Base-by-base conservation (phyloP, 2,888 invertebrate genomes). In the Aproaerema taeniolella region DNA sequence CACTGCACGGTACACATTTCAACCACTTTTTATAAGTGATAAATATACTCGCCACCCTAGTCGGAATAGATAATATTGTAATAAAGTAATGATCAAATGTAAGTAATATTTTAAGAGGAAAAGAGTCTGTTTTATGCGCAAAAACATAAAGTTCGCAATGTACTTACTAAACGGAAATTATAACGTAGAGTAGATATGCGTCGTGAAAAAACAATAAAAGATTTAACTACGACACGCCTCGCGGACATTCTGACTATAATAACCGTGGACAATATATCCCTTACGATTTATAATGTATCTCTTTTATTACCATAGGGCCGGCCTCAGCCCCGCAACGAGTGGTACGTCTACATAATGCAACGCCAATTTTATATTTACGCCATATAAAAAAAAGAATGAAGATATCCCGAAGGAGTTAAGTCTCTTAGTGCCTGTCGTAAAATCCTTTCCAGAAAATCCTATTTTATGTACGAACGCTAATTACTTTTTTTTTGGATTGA, bases 231-330 rank as follows among this genome's bases (percentile, higher is more conserved):
- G 70, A 62, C 73, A 75, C 76, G 77, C 70, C 67, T 60, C 57
- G 64, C 67, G 62, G 55, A 58, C 69, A 66, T 72, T 68, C 69
- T 63, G 67, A 57, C 58, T 56, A 61, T 71, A 70, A 75, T 71
- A 60, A 65, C 70, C 63, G 58, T 61, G 65, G 64, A 67, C 73
- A 69, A 68, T 74, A 70, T 66, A 69, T 69, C 72, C 65, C 73
- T 72, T 69, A 61, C 77, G 67, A 78, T 80, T 79, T 79, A 77
- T 77, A 76, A 79, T 79, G 69, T 73, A 67, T 67, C 70, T 71
- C 58, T 75, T 76, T 80, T 81, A 79, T 80, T 75, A 69, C 71
- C 72, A 69, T 74, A 71, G 71, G 72, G 68, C 56, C 58, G 58
- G 38, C 32, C 25, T 9, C 30, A 29, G 26, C 2, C 25, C 40